A percentile compares a stretch with the other conserved stretches of the same genome.
These are phyloP conservation scores for Paracyclopina nana DNA, from an alignment of 1,140 invertebrate genomes.

Conservation along the genomic window DNA sequence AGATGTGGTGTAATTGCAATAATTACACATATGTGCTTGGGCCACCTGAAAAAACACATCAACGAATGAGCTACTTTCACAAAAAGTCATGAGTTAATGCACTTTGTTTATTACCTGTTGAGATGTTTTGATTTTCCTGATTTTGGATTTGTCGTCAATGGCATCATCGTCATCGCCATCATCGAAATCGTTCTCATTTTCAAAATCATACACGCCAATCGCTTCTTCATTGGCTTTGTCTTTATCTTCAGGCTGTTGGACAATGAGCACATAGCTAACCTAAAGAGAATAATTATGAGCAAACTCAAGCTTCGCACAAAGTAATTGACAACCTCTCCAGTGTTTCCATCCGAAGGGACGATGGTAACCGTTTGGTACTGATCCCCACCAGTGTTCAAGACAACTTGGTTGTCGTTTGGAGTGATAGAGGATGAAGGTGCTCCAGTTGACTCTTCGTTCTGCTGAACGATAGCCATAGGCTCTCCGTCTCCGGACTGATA, in stretches of 20 bases:
- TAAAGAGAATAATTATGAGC: no score
- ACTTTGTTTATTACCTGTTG: no score
- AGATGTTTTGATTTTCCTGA: no score
- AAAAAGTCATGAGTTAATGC: neutral
- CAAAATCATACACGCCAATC: constrained; percentile 35
- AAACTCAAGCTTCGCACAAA: no score
- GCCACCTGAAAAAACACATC: constrained; percentile 47
- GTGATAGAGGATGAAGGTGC: neutral
- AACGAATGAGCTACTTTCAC: constrained; percentile 25
- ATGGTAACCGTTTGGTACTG: constrained; percentile 62
- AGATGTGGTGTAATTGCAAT: constrained; percentile 70
- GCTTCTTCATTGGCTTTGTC: constrained; percentile 22
- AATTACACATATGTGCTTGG: constrained; percentile 59
- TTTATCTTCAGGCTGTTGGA: constrained; percentile 41
- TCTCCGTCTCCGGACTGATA: neutral
- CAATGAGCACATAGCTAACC: constrained; percentile 45
- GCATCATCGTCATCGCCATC: constrained; percentile 20
- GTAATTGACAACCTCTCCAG: constrained; percentile 66
- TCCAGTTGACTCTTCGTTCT: neutral
- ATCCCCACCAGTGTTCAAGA: constrained; percentile 21
- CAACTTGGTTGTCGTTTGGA: constrained; percentile 7
- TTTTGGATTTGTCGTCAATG: neutral
- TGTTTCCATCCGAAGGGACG: constrained; percentile 53
- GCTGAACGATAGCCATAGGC: neutral
- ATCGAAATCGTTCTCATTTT: constrained; percentile 38